Percentiles rank a stretch among this genome's conserved stretches.
phyloP scores from a whole-genome alignment of 2,888 invertebrate species.

The Agrenia bidenticulata region DNA sequence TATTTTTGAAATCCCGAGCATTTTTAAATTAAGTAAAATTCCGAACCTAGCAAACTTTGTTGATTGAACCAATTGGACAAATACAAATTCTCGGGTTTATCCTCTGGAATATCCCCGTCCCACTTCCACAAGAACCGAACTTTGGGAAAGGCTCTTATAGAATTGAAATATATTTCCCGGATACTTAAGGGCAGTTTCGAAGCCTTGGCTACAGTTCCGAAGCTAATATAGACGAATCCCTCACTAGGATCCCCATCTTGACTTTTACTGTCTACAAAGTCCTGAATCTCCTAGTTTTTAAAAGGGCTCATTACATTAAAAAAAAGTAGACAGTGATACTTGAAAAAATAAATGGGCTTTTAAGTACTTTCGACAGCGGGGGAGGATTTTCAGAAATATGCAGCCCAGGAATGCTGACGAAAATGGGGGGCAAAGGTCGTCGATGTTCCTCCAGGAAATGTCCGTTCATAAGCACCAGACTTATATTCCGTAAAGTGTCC shows the following conservation, averaged over 20 bases:
- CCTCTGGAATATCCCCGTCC: slow-evolving; percentile 52
- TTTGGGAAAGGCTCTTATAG: slow-evolving; percentile 31
- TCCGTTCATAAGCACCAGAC: slow-evolving; percentile 23
- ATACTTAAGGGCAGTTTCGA: slow-evolving; percentile 26
- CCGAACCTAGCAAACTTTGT: slow-evolving; percentile 31
- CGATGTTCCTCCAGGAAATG: slow-evolving; percentile 27
- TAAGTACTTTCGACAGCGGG: not conserved
- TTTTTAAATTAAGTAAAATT: not conserved
- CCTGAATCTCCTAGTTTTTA: not conserved
- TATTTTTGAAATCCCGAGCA: slow-evolving; percentile 6
- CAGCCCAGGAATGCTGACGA: slow-evolving; percentile 21
- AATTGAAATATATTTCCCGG: slow-evolving; percentile 32
- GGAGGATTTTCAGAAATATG: not conserved
- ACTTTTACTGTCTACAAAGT: slow-evolving; percentile 14
- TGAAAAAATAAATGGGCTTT: too few relatives aligned
- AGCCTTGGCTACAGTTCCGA: slow-evolving; percentile 39
- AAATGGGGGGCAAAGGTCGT: slow-evolving; percentile 24
- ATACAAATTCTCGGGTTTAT: slow-evolving; percentile 49
- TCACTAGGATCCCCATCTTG: not conserved
- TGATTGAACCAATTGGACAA: slow-evolving; percentile 51
- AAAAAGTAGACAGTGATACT: too few relatives aligned
- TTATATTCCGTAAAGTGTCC: slow-evolving; percentile 22
- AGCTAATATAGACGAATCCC: slow-evolving; percentile 35
- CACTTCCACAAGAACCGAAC: slow-evolving; percentile 46
- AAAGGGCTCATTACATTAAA: not conserved